Percentiles rank a stretch among this genome's conserved stretches.
Evolutionary conservation across 2,797 vertebrate genomes (phyloP).

Genomic region (Eleutherodactylus coqui): DNA sequence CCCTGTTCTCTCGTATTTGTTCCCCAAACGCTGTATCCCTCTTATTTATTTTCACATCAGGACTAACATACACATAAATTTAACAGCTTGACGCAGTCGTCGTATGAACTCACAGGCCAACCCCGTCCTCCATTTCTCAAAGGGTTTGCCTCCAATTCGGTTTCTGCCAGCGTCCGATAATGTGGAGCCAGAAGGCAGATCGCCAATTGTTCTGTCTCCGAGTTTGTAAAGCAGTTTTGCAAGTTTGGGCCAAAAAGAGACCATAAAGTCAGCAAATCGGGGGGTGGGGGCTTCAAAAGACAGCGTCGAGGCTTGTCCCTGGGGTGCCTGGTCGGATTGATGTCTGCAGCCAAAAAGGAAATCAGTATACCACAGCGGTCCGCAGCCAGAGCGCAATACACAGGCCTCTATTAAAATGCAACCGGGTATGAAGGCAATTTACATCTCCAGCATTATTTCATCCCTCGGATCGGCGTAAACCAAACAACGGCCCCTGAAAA

Average conservation of each 20-base stretch:
- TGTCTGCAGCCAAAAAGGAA: conserved; percentile 52
- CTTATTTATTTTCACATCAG: conserved; percentile 57
- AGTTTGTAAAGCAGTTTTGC: conserved; percentile 48
- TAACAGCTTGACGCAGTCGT: conserved; percentile 24
- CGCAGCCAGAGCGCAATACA: conserved; percentile 28
- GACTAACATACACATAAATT: conserved; percentile 38
- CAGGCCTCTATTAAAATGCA: conserved; percentile 35
- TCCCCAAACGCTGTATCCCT: conserved; percentile 33
- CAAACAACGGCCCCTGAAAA: background rate
- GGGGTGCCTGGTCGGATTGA: conserved; percentile 43
- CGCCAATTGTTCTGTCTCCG: conserved; percentile 61
- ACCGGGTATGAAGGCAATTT: conserved; percentile 51
- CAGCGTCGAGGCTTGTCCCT: conserved; percentile 43
- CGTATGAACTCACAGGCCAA: conserved; percentile 23
- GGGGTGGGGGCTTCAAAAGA: conserved; percentile 42
- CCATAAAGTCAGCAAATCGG: conserved; percentile 50
- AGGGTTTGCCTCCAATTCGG: conserved; percentile 46
- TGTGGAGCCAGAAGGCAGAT: conserved; percentile 52
- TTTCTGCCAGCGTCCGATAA: conserved; percentile 47
- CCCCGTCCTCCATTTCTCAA: conserved; percentile 36
- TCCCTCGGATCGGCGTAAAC: background rate
- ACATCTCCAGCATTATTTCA: conserved; percentile 41
- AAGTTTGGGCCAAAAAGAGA: conserved; percentile 45
- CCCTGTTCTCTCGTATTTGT: conserved; percentile 45
- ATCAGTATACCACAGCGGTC: conserved; percentile 40